Evolutionary conservation across 2,113 vertebrate genomes (phyloP), one percentile per base, ranked within the genome.

Genomic region (Cryptotis parvus): DNA sequence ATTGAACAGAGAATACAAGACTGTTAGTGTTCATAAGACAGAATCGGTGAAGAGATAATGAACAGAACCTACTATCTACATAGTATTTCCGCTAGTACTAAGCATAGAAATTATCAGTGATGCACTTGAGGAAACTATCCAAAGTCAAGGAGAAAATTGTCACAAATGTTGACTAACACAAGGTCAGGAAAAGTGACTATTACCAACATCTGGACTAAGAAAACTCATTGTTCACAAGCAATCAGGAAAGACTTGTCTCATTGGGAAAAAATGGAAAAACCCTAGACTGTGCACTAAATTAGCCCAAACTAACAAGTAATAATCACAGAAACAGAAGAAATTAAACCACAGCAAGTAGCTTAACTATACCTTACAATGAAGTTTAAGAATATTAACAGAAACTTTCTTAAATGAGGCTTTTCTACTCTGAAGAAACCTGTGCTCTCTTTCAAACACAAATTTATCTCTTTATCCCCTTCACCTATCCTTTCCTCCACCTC

Each of bases 381-480:
- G 27, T 75, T 75, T 26, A 72, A 43, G 27, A 74, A 78, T 49
- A 85, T 43, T 89, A 88, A 68, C 12, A 89, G 63, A 31, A 86
- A 77, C 24, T 4, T 58, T 58, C 24, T 55, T 5, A 55, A 55
- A 55, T 55, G 52, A 55, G 52, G 16, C 52, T 58, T 58, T 58
- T 58, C 55, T 20, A 58, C 55, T 58, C 55, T 58, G 18, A 6
- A 58, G 55, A 58, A 58, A 24, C 18, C 55, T 58, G 55, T 58
- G 55, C 24, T 58, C 15, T 58, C 8, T 58, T 20, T 22, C 24
- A 20, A 58, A 24, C 55, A 58, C 24, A 58, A 22, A 58, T 58
- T 58, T 18, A 20, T 58, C 22, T 24, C 22, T 24, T 58, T 24
- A 5, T 58, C 16, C 49, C 16, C 49, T 52, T 52, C 16, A 52